phyloP scores from a whole-genome alignment of 1,140 invertebrate genomes.

The Helicoverpa zea region DNA sequence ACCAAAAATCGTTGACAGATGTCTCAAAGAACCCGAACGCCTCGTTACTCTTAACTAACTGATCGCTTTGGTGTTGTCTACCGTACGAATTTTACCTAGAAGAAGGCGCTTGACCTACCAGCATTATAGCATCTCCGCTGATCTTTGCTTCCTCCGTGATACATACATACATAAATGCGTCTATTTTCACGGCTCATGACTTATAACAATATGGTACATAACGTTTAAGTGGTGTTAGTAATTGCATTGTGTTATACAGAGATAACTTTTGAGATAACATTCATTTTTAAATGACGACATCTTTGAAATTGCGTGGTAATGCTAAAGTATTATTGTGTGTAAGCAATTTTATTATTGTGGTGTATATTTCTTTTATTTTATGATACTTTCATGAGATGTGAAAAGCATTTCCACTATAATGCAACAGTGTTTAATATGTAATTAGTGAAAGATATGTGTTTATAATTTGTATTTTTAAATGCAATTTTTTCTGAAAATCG shows the following conservation, averaged over 20 bases:
- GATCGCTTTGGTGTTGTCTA: too few species aligned
- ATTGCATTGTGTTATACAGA: not conserved
- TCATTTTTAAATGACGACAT: constrained; percentile 19
- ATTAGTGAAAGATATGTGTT: too few species aligned
- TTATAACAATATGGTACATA: constrained; percentile 27
- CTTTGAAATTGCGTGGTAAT: constrained; percentile 1
- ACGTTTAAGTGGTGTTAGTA: constrained; percentile 18
- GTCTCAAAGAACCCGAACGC: too few species aligned
- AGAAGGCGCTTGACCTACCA: too few species aligned
- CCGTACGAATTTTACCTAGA: too few species aligned
- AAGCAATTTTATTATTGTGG: not conserved
- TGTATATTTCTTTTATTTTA: constrained; percentile 2
- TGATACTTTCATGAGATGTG: not conserved
- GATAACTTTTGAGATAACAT: constrained; percentile 26
- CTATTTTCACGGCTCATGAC: constrained; percentile 32
- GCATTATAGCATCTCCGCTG: too few species aligned
- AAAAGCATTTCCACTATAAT: not conserved
- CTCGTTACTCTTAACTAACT: too few species aligned
- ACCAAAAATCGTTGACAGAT: too few species aligned
- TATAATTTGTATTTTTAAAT: too few species aligned
- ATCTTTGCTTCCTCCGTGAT: not conserved
- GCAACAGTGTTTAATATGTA: too few species aligned
- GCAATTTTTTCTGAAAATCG: too few species aligned
- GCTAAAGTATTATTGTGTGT: not conserved
- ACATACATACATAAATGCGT: constrained; percentile 1